A percentile compares a stretch with the other conserved stretches of the same genome.
These are phyloP conservation scores for Tragelaphus oryx DNA, from an alignment of 2,797 vertebrate species.

Conservation along the genomic window DNA sequence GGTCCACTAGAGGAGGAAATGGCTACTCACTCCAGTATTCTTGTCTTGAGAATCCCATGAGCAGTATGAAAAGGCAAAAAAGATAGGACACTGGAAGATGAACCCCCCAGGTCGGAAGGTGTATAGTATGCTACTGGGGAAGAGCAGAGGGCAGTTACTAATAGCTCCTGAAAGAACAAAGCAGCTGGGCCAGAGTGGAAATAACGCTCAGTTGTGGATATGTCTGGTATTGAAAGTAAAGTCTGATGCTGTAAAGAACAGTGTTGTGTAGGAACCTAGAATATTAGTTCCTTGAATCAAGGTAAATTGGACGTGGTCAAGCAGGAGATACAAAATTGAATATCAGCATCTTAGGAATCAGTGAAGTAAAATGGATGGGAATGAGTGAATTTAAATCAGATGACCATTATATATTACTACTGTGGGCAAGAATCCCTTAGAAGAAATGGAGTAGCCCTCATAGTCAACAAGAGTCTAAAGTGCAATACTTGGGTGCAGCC, in stretches of 20 bases:
- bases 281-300: neutral
- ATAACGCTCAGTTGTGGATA: neutral
- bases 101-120: neutral
- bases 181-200: neutral
- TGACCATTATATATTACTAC: neutral
- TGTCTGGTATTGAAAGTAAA: neutral
- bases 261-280: neutral
- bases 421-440: neutral
- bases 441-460: neutral
- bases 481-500: neutral
- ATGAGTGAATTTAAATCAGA: neutral
- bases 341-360: neutral
- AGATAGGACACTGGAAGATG: neutral
- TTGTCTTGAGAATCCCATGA: neutral
- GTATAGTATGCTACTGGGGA: neutral
- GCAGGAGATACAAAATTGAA: neutral
- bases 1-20: neutral
- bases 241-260: neutral
- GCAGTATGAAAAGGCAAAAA: neutral
- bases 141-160: neutral
- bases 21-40: neutral
- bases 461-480: neutral
- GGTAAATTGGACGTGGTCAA: neutral
- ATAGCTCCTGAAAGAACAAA: neutral
- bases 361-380: neutral